Evolutionary conservation across 2,797 vertebrate genomes (phyloP).

Genomic region (Argyrosomus regius): DNA sequence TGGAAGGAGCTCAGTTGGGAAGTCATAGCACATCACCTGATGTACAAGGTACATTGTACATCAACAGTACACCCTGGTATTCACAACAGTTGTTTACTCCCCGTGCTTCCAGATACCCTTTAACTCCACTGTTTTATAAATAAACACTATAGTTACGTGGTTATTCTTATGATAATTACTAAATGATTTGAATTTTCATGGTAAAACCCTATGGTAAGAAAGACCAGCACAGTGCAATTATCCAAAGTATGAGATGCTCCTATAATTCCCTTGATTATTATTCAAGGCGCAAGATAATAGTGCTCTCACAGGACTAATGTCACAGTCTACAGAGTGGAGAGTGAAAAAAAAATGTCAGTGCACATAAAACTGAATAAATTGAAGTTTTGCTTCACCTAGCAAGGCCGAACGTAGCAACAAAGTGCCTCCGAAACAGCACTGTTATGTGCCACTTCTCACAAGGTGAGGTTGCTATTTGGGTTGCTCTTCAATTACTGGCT

Average conservation of each 20-base stretch:
- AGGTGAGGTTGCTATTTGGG: slow-evolving; percentile 8
- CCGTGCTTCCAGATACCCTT: slow-evolving; percentile 12
- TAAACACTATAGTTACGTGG: slow-evolving; percentile 22
- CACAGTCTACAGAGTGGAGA: not conserved
- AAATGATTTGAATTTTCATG: slow-evolving; percentile 16
- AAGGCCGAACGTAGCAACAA: not conserved
- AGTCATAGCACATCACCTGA: not conserved
- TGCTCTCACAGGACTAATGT: slow-evolving; percentile 13
- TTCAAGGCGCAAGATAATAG: slow-evolving; percentile 30
- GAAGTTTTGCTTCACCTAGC: not conserved
- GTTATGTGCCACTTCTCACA: not conserved
- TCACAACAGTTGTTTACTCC: slow-evolving; percentile 33
- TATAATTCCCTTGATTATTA: slow-evolving; percentile 27
- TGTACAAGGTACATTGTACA: not conserved
- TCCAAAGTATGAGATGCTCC: slow-evolving; percentile 21
- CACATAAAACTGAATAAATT: not conserved
- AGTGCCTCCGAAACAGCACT: not conserved
- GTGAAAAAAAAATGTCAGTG: not conserved
- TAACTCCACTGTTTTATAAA: slow-evolving; percentile 2
- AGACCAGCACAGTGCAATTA: slow-evolving; percentile 36
- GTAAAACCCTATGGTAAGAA: slow-evolving; percentile 34
- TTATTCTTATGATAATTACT: slow-evolving; percentile 27
- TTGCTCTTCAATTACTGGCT: slow-evolving; percentile 41
- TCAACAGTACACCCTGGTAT: not conserved
- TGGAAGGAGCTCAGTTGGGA: not conserved